Evolutionary conservation across 2,797 vertebrate genomes (phyloP), one percentile per base, ranked within the genome.

Genomic region (Corythornis leucogaster): DNA sequence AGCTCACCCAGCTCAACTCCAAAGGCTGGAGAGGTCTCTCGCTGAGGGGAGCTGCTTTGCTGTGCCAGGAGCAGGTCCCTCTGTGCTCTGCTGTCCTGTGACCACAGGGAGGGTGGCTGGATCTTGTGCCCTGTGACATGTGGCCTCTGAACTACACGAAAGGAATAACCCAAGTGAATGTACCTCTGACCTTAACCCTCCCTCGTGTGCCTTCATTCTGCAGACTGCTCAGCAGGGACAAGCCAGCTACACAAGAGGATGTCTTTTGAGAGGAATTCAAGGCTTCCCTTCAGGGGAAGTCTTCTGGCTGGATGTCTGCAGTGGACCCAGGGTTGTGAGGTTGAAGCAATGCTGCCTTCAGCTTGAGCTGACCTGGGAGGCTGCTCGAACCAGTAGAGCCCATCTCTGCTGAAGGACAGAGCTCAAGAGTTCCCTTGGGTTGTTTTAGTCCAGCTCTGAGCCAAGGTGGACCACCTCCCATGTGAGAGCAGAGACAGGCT

Each of bases 101-200:
- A 3, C 30, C 2, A 0, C 13, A 4, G 40, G 21, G 33, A 69
- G 43, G 35, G 64, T 22, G 46, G 28, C 61, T 11, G 2, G 53
- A 51, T 61, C 55, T 42, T 8, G 58, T 43, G 35, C 68, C n/a
- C 2, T 19, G 11, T 9, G 6, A 5, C 53, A 31, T 3, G 1
- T 62, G 81, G 86, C 45, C 40, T 48, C 42, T 38, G 71, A 59
- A 48, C 53, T 38, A 13, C 45, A 6, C 5, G 75, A 12, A 50
- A 89, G 73, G 61, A 73, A 58, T 2, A 33, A 17, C 9, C 66
- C 70, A 43, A 78, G 28, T 0, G 2, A 77, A 66, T 5, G 61
- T 15, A 73, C 78, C 89, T 82, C 82, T 78, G 93, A 45, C 77
- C 79, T 85, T 61, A 51, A 75, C 58, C 22, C 40, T 51, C 73